phyloP scores from a whole-genome alignment of 1,140 invertebrate species.

The Orchesella cincta region DNA sequence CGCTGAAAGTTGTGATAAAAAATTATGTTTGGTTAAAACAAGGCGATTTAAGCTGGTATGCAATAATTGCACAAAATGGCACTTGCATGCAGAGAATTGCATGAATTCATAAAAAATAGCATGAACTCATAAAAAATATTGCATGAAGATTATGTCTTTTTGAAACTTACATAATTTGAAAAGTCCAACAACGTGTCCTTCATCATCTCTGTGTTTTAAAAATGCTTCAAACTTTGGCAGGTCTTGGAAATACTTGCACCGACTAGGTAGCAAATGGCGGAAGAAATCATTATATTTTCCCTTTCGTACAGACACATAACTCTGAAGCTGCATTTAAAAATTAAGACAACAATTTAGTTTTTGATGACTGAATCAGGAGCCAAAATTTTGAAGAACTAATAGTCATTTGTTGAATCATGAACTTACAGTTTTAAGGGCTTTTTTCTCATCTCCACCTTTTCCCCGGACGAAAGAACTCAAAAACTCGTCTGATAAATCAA shows the following conservation, averaged over 20 bases:
- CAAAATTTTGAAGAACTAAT: too few relatives aligned
- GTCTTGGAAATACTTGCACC: conserved; percentile 7
- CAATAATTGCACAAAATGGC: too few relatives aligned
- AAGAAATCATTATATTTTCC: conserved; percentile 24
- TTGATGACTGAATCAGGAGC: too few relatives aligned
- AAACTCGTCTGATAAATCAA: conserved; percentile 13
- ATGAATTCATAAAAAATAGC: too few relatives aligned
- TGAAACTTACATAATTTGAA: conserved; percentile 19
- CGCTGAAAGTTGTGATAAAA: too few relatives aligned
- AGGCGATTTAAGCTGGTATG: too few relatives aligned
- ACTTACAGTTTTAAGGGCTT: conserved; percentile 3
- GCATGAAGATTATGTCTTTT: not conserved
- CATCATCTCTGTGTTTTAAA: conserved; percentile 9
- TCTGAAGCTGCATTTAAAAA: not conserved
- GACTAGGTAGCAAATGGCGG: not conserved
- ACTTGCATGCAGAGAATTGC: too few relatives aligned
- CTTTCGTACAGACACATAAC: not conserved
- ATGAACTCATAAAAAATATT: too few relatives aligned
- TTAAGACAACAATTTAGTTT: not conserved
- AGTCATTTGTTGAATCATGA: too few relatives aligned
- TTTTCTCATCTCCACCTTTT: conserved; percentile 17
- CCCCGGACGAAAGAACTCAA: conserved; percentile 11
- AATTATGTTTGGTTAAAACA: too few relatives aligned
- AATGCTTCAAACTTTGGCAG: conserved; percentile 4
- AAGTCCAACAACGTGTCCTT: conserved; percentile 2